Base-by-base conservation (phyloP, 1,140 invertebrate genomes). In the Zaprionus vittiger region DNA sequence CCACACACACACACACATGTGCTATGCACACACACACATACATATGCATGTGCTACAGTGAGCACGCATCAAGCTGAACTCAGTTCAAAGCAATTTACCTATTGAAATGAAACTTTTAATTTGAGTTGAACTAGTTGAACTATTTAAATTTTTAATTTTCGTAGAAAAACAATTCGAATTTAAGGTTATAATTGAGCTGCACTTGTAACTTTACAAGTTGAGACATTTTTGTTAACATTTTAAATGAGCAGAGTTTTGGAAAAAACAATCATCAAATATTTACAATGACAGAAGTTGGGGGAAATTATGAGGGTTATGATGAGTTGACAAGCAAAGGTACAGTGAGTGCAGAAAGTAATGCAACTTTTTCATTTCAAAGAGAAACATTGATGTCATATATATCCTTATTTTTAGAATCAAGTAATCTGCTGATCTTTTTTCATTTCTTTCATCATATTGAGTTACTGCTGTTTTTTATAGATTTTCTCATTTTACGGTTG, bases 71-170 rank as follows among this genome's bases (percentile, higher is more conserved):
- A 57, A 54, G 12, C 11, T 41, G 3, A 56, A 44, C 20, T 54
- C 20, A 37, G n/a, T 47, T 47, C n/a, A 17, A 17, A 47, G 6
- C 0, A n/a, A 17, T 47, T 47, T 47, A 17, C n/a, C n/a, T 17
- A 47, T 47, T 17, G 41, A 47, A 47, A 47, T 4, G n/a, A 17
- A 17, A 47, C n/a, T 47, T 47, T 47, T 47, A 47, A 47, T 47
- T 47, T 47, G 41, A 11, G 41, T 9, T 47, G 6, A 47, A 47
- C 41, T 47, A 47, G 41, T 47, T 47, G 7, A 47, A 47, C n/a
- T 17, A 47, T 47, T 47, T 47, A 17, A 9, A 47, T 47, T 11
- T 47, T 47, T 47, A 47, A 47, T 47, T 47, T 47, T 17, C 41
- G 31, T 34, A 17, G 17, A 47, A 47, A 17, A 17, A 47, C n/a